These are phyloP conservation scores for Nowickia ferox DNA, from an alignment of 2,888 invertebrate species.

Conservation along the genomic window DNA sequence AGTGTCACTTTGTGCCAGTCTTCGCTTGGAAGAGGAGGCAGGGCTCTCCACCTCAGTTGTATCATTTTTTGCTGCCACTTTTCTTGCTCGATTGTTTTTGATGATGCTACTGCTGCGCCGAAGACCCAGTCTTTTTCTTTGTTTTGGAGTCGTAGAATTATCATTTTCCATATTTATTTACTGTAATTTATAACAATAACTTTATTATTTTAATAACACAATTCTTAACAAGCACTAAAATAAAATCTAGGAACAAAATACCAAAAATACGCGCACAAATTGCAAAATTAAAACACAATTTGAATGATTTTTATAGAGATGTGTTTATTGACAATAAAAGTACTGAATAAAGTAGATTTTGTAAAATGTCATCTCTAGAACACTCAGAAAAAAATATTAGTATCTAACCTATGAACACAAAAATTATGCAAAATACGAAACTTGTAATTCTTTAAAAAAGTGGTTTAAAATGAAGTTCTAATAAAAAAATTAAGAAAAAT, in stretches of 20 bases:
- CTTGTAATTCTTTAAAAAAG: too few species aligned
- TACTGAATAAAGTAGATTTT: conserved; percentile 19
- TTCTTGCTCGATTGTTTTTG: conserved; percentile 23
- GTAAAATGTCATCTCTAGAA: conserved; percentile 3
- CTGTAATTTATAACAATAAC: not conserved
- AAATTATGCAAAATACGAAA: too few species aligned
- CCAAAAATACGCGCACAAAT: conserved; percentile 45
- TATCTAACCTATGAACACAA: too few species aligned
- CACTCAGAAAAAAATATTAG: conserved; percentile 2
- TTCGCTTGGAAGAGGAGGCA: not conserved
- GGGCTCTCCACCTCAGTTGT: not conserved
- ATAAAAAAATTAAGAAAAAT: too few species aligned
- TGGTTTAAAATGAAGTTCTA: too few species aligned
- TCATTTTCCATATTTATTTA: conserved; percentile 32
- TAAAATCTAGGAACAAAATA: not conserved
- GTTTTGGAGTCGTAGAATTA: conserved; percentile 73
- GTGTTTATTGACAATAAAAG: not conserved
- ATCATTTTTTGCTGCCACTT: not conserved
- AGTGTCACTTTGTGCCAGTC: conserved; percentile 63
- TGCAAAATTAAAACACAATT: conserved; percentile 8
- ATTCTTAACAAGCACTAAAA: not conserved
- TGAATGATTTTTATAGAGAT: not conserved
- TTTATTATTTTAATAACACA: not conserved
- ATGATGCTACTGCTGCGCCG: conserved; percentile 60
- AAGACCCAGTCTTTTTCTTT: conserved; percentile 72